Evolutionary conservation across 2,888 invertebrate genomes (phyloP), one percentile per base, ranked within the genome.

Genomic region (Cantharis rustica): DNA sequence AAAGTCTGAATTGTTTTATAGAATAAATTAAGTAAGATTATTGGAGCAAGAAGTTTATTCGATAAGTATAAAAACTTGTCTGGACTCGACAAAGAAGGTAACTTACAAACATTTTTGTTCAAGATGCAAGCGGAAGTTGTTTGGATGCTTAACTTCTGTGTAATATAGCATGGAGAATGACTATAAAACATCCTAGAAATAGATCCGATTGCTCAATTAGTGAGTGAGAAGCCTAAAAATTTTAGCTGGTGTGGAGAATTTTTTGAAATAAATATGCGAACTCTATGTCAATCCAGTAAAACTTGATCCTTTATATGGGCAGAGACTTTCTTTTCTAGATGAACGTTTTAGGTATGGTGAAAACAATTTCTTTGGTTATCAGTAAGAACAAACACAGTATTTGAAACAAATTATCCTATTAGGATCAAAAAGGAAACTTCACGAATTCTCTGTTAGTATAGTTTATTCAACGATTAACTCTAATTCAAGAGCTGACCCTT

Each of bases 381-480:
- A 47, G 47, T 20, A 66, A 66, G 64, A 66, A 66, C 64, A 73
- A 69, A 23, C 63, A 26, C 61, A 20, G 61, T 16, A 26, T 68
- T 61, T 47, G 16, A 73, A 69, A 26, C 69, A 73, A 73, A 73
- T 73, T 73, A 73, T 73, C 64, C 73, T 26, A 69, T 61, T 69
- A 73, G 62, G 73, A 73, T 73, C 69, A 62, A 73, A 73, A 61
- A 73, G 69, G 23, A 69, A 73, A 73, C 26, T 69, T 73, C 73
- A 73, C 73, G 73, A 73, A 73, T 69, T 73, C 23, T 69, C 69
- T 69, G 69, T 73, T 73, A 73, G 73, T 63, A 69, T 63, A 64
- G 69, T 73, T 73, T 69, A 73, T 69, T 73, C 68, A 69, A 31
- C 73, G 73, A 69, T 73, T 73, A 73, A 73, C 73, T 61, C 64